These are phyloP conservation scores for Mystacides longicornis DNA, from an alignment of 2,888 invertebrate species.

Conservation along the genomic window DNA sequence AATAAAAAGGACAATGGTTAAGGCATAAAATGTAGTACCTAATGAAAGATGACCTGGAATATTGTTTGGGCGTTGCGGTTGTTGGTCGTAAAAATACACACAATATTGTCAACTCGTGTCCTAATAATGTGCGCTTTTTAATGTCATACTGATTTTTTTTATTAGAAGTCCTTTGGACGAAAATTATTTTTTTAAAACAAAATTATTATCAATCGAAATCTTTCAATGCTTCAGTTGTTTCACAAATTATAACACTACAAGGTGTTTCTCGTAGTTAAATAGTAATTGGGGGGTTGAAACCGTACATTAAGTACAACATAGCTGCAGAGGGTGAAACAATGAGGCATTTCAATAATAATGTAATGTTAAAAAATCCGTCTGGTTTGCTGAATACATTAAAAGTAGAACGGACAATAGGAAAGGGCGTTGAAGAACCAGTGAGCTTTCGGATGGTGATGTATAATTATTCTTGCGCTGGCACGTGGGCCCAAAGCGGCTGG, in stretches of 20 bases:
- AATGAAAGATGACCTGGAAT: neutral
- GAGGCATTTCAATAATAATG: constrained; percentile 1
- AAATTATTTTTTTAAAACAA: no score
- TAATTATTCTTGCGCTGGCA: neutral
- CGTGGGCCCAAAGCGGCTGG: neutral
- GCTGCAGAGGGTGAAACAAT: neutral
- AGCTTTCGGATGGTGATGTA: neutral
- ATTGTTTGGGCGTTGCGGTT: neutral
- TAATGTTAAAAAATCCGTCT: neutral
- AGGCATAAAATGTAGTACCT: neutral
- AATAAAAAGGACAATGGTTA: neutral
- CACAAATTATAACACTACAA: constrained; percentile 1
- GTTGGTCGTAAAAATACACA: no score
- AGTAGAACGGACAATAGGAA: neutral
- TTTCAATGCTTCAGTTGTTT: neutral
- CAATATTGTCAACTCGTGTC: no score
- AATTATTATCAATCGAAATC: neutral
- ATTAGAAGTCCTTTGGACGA: no score
- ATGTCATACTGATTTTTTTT: no score
- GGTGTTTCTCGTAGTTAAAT: neutral
- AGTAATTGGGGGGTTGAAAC: neutral
- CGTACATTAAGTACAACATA: neutral
- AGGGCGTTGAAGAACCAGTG: neutral
- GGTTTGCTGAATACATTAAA: constrained; percentile 1
- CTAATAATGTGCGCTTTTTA: no score